These are phyloP conservation scores for Leptarthrus brevirostris DNA, from an alignment of 2,888 invertebrate genomes.

Conservation along the genomic window DNA sequence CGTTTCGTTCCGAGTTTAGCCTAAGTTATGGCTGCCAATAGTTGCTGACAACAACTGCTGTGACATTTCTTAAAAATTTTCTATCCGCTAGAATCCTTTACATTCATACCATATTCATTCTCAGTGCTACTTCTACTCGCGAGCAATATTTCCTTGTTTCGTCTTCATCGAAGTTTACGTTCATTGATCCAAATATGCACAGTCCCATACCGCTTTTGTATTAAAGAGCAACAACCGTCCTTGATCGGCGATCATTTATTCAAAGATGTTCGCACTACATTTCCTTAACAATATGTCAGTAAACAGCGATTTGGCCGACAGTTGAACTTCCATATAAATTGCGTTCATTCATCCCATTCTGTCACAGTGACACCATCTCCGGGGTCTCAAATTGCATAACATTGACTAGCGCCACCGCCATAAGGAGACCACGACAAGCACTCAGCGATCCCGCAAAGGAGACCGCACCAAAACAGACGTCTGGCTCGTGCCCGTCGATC, in stretches of 20 bases:
- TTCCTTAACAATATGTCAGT: conserved; percentile 34
- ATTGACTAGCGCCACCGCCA: conserved; percentile 47
- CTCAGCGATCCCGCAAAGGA: conserved; percentile 41
- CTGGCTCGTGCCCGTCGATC: not conserved
- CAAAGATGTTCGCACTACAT: not conserved
- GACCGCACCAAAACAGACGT: conserved; percentile 11
- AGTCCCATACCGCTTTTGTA: too few species aligned
- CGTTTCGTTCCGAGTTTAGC: too few species aligned
- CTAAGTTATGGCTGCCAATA: too few species aligned
- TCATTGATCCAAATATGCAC: too few species aligned
- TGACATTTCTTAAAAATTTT: too few species aligned
- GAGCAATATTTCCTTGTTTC: too few species aligned
- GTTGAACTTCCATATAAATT: conserved; percentile 55
- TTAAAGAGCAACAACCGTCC: conserved; percentile 36
- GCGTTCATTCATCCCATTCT: conserved; percentile 55
- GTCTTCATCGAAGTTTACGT: too few species aligned
- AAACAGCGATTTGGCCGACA: conserved; percentile 19
- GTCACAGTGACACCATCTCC: conserved; percentile 47
- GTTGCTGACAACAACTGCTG: too few species aligned
- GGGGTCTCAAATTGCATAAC: conserved; percentile 46
- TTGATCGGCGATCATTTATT: not conserved
- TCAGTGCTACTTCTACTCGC: too few species aligned
- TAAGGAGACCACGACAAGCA: conserved; percentile 24
- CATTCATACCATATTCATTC: too few species aligned
- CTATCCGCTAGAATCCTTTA: too few species aligned